Evolutionary conservation across 2,888 invertebrate species (phyloP), one percentile per base, ranked within the genome.

Genomic region (Pteria penguin): DNA sequence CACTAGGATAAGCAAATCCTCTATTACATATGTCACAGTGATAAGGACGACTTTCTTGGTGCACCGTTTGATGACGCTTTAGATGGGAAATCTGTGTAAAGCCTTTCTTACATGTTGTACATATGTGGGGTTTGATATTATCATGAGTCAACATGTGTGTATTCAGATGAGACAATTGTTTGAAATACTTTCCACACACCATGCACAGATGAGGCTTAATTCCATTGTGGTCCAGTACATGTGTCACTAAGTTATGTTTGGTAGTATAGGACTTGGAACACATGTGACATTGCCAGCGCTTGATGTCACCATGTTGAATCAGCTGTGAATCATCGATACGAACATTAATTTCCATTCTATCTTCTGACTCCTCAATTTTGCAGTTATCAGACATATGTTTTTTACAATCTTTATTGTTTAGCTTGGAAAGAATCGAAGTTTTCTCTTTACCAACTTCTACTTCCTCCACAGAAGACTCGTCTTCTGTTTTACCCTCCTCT

Each of bases 121-220:
- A 92, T 29, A 84, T 78, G 76, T 92, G 89, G 26, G 91, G 90
- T 66, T 90, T 90, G 32, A 90, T 82, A 61, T 91, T 89, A 67
- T 90, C 89, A 81, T 92, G 92, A 2, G 90, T 91, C 60, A 91
- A 82, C 87, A 90, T 90, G 82, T 92, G 92, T 2, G 91, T 91
- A 74, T 91, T 91, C 14, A 92, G 87, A 79, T 92, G 92, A 75
- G 89, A 89, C n/a, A 89, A 82, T 81, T 92, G 92, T 75, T 90
- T 92, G 83, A 92, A 92, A 72, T 88, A 87, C 81, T 91, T 91
- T 54, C 89, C 89, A 85, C 92, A 92, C n/a, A 90, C 86, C 69
- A 87, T 82, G 74, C 92, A 92, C 27, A 86, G 80, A 79, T 91
- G 91, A 0, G 91, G 92, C 66, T 91, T 91, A 66, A 92, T 90